Conservation (phyloP, 2,888 invertebrate species). For the Dinocampus coccinellae region DNA sequence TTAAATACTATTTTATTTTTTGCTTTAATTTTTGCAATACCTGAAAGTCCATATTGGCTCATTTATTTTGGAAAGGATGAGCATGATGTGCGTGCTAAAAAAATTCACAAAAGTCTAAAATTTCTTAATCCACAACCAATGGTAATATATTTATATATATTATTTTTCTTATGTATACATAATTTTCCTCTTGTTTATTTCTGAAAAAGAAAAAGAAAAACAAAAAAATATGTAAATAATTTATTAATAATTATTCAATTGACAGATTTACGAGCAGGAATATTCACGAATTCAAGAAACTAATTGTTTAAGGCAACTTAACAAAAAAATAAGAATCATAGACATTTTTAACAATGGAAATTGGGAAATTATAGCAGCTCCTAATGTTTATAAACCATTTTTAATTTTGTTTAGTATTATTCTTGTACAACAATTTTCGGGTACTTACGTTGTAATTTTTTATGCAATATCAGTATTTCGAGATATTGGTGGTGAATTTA, state of each 20-base stretch:
- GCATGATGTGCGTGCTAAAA: slow-evolving; percentile 46
- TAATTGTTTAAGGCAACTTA: slow-evolving; percentile 1
- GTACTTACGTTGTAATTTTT: slow-evolving; percentile 74
- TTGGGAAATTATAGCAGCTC: slow-evolving; percentile 43
- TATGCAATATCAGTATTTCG: slow-evolving; percentile 73
- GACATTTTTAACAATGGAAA: background rate
- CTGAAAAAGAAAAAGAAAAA: background rate
- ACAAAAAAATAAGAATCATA: slow-evolving; percentile 24
- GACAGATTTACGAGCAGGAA: slow-evolving; percentile 55
- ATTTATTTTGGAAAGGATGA: slow-evolving; percentile 66
- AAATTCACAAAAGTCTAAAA: slow-evolving; percentile 66
- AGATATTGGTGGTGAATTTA: slow-evolving; percentile 69
- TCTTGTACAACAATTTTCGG: slow-evolving; percentile 73
- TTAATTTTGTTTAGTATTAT: slow-evolving; percentile 70
- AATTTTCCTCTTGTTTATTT: background rate
- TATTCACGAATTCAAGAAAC: slow-evolving; percentile 51
- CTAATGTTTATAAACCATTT: slow-evolving; percentile 72
- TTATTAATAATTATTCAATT: background rate
- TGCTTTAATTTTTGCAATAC: slow-evolving; percentile 67
- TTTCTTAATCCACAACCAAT: slow-evolving; percentile 69
- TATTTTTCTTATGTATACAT: background rate
- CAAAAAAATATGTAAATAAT: too few relatives aligned
- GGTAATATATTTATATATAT: too few relatives aligned
- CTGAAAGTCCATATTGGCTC: slow-evolving; percentile 75
- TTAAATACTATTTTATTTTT: slow-evolving; percentile 64